A percentile compares a stretch with the other conserved stretches of the same genome.
Conservation (phyloP, 2,888 invertebrate species). For the Neelides folsomi region DNA sequence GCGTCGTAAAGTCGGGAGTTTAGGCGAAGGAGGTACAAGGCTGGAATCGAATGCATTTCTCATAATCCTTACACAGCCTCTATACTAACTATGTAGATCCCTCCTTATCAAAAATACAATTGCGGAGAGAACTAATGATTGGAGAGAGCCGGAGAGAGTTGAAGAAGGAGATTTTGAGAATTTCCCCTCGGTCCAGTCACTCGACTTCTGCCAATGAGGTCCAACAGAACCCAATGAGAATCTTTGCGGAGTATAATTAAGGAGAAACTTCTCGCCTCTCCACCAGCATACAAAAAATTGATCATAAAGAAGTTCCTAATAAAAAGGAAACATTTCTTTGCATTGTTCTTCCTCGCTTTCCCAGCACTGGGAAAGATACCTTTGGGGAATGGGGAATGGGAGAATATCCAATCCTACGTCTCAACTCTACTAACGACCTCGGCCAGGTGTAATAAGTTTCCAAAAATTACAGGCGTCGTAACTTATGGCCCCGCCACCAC, state of each 20-base stretch:
- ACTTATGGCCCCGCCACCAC: slow-evolving; percentile 4
- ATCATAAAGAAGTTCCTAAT: slow-evolving; percentile 19
- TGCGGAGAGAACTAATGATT: slow-evolving; percentile 14
- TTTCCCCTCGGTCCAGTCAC: background rate
- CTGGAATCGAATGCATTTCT: slow-evolving; percentile 14
- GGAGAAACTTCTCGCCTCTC: slow-evolving; percentile 11
- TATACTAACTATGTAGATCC: slow-evolving; percentile 14
- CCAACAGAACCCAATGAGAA: background rate
- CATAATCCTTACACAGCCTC: slow-evolving; percentile 9
- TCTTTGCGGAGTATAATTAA: slow-evolving; percentile 10
- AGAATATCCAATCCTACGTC: too few species aligned
- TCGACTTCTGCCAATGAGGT: background rate
- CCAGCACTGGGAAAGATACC: background rate
- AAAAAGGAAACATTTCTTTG: slow-evolving; percentile 19
- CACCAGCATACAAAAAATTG: slow-evolving; percentile 13
- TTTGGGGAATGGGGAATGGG: too few species aligned
- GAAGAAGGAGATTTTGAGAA: background rate
- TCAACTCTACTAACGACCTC: slow-evolving; percentile 4
- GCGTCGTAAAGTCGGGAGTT: background rate
- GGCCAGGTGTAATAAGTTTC: slow-evolving; percentile 10
- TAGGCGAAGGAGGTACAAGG: slow-evolving; percentile 3
- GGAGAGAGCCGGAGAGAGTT: background rate
- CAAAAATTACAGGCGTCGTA: slow-evolving; percentile 5
- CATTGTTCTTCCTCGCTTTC: slow-evolving; percentile 6
- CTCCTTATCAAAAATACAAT: slow-evolving; percentile 16